A percentile compares a stretch with the other conserved stretches of the same genome.
Evolutionary conservation across 2,797 vertebrate species (phyloP).

Genomic region (Sandelia bainsii): DNA sequence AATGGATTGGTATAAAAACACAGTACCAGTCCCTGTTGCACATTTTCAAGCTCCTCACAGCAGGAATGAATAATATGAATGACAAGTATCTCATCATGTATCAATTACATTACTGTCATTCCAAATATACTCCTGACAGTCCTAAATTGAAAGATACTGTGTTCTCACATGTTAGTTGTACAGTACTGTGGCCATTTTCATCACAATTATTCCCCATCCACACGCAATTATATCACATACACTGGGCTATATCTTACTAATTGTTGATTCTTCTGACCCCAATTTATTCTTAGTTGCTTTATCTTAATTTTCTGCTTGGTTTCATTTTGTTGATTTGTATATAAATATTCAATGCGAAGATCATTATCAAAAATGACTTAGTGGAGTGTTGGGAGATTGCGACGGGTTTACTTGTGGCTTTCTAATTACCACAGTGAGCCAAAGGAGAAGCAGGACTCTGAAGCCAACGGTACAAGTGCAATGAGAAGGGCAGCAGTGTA

Average conservation of each 20-base stretch:
- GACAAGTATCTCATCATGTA: slow-evolving; percentile 68
- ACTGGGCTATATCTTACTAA: slow-evolving; percentile 97
- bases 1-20: slow-evolving; percentile 21
- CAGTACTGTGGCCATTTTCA: slow-evolving; percentile 63
- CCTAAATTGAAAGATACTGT: slow-evolving; percentile 35
- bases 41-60: slow-evolving; percentile 45
- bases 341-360: slow-evolving; percentile 91
- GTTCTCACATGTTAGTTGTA: slow-evolving; percentile 11
- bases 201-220: slow-evolving; percentile 87
- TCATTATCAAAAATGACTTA: slow-evolving; percentile 97
- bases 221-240: slow-evolving; percentile 95
- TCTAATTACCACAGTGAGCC: slow-evolving; percentile 79
- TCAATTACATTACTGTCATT: slow-evolving; percentile 54
- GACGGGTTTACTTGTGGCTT: slow-evolving; percentile 67
- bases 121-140: slow-evolving; percentile 53
- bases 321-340: slow-evolving; percentile 99
- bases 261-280: slow-evolving; percentile 97
- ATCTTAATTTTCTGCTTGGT: slow-evolving; percentile 99
- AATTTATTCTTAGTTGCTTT: slow-evolving; percentile 98
- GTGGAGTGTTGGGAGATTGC: slow-evolving; percentile 70
- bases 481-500: slow-evolving; percentile 78
- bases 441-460: slow-evolving; percentile 76
- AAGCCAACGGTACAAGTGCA: slow-evolving; percentile 77
- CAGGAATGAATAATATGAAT: slow-evolving; percentile 60
- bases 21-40: slow-evolving; percentile 24